Base-by-base conservation (phyloP, 1,140 invertebrate species). In the Drosophila nannoptera region DNA sequence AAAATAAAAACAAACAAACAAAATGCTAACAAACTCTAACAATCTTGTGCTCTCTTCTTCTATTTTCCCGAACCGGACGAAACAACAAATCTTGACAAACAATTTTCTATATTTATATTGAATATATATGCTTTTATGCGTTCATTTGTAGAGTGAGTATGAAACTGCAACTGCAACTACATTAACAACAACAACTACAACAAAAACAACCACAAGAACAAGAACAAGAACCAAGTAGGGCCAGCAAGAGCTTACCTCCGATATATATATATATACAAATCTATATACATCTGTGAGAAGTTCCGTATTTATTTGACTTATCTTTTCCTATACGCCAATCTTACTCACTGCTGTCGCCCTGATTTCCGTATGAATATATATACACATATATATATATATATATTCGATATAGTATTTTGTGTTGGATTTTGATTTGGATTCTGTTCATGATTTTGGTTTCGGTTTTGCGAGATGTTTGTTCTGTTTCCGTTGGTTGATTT, bases 91-190 rank as follows among this genome's bases (percentile, higher is more conserved):
- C 72, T 75, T 74, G 73, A 80, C 62, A 76, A 81, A 59, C 53
- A 8, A 70, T 43, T 66, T 59, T 54, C 40, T 62, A 68, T 62
- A 68, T 48, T 62, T 52, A 62, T 40, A 58, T 48, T 50, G 14
- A 58, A 65, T 42, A 56, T 22, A 64, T 55, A 63, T 69, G 53
- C 46, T 70, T 62, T 56, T 45, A 62, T 58, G 55, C 11, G 54
- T 70, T 70, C 38, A 69, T 70, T 77, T 73, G 75, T 84, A 84
- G 77, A 84, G 77, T 84, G 77, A 81, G 80, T 84, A 81, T 77
- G 42, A 64, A 60, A 78, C 52, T 29, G 46, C 49, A 46, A 49
- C 22, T 36, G 50, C 45, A 52, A 53, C 31, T 8, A 62, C 52
- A 56, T 73, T 48, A 9, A 33, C 49, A 45, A 48, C 33, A 22